Evolutionary conservation across 2,797 vertebrate species (phyloP).

Genomic region (Spondyliosoma cantharus): DNA sequence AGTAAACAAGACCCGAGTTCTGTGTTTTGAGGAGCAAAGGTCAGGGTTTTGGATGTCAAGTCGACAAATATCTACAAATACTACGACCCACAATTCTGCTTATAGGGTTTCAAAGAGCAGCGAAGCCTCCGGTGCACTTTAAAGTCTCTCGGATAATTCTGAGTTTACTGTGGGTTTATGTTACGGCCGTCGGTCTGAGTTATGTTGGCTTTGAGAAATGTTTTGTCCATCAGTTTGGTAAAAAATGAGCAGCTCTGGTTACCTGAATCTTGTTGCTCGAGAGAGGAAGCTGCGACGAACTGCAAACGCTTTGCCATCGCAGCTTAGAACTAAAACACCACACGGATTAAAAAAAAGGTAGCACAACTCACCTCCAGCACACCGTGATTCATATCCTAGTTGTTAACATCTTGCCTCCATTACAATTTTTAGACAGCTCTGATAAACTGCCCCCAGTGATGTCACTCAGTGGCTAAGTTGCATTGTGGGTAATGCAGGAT

Average conservation of each 20-base stretch:
- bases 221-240: not conserved
- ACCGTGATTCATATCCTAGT: too few species aligned
- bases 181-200: not conserved
- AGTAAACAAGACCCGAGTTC: conserved; percentile 57
- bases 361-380: too few species aligned
- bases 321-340: conserved; percentile 3
- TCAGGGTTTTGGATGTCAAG: conserved; percentile 47
- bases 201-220: not conserved
- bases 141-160: not conserved
- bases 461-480: too few species aligned
- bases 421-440: too few species aligned
- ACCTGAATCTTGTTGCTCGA: not conserved
- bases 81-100: not conserved
- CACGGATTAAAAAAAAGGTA: not conserved
- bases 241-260: not conserved
- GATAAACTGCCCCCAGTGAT: too few species aligned
- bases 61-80: conserved; percentile 38
- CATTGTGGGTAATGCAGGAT: too few species aligned
- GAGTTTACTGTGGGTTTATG: not conserved
- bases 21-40: conserved; percentile 41
- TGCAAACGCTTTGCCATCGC: not conserved
- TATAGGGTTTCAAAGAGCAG: conserved; percentile 5
- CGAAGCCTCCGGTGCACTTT: not conserved
- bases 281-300: not conserved
- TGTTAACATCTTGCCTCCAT: too few species aligned